Evolutionary conservation across 2,888 invertebrate species (phyloP).

Genomic region (Drosophila prolongata): DNA sequence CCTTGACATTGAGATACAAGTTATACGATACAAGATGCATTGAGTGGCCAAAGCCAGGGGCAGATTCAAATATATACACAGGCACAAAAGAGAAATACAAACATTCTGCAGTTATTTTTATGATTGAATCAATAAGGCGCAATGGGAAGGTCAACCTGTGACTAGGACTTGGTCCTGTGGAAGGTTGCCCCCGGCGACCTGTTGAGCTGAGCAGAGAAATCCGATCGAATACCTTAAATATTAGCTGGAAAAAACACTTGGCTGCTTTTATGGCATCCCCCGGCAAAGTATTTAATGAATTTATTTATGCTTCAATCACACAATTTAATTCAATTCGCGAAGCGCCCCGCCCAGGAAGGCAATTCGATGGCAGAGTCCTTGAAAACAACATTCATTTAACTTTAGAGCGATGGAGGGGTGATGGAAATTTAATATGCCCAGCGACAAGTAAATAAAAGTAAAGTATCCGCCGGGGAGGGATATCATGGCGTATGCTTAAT

Average conservation of each 20-base stretch:
- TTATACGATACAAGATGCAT: constrained; percentile 14
- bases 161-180: constrained; percentile 1
- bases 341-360: constrained; percentile 11
- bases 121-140: constrained; percentile 72
- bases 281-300: constrained; percentile 49
- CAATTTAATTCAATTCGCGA: constrained; percentile 68
- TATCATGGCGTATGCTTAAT: constrained; percentile 59
- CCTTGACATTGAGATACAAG: constrained; percentile 60
- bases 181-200: constrained; percentile 17
- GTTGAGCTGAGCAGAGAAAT: constrained; percentile 16
- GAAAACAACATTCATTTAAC: constrained; percentile 47
- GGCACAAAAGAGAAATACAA: constrained; percentile 8
- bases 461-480: constrained; percentile 44
- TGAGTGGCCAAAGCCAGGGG: constrained; percentile 19
- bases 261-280: neutral
- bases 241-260: constrained; percentile 11
- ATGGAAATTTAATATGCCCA: constrained; percentile 51
- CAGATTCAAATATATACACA: constrained; percentile 7
- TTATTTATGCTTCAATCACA: constrained; percentile 71
- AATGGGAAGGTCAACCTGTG: constrained; percentile 40
- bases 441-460: constrained; percentile 50
- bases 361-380: constrained; percentile 48
- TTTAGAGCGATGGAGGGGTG: constrained; percentile 10
- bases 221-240: constrained; percentile 17
- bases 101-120: constrained; percentile 65